Percentiles rank a stretch among this genome's conserved stretches.
Evolutionary conservation across 1,140 invertebrate genomes (phyloP).

Genomic region (Oreohelix idahoensis): DNA sequence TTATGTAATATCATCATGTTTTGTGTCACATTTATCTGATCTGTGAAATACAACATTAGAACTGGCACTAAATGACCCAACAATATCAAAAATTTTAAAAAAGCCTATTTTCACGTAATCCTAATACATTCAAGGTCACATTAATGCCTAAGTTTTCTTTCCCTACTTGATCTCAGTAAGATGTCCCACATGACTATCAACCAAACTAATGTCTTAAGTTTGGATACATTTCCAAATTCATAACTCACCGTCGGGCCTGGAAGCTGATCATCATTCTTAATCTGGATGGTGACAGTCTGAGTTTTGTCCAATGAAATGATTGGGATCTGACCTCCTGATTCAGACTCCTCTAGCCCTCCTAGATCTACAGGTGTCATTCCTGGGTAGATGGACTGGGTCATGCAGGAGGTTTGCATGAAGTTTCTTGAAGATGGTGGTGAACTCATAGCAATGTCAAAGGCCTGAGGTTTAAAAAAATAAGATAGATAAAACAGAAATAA

Average conservation of each 20-base stretch:
- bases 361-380: neutral
- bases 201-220: no score
- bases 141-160: no score
- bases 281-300: constrained; percentile 29
- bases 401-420: constrained; percentile 36
- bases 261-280: constrained; percentile 32
- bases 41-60: no score
- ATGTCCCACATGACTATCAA: no score
- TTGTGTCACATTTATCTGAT: no score
- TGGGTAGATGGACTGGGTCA: constrained; percentile 40
- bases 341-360: neutral
- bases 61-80: no score
- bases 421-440: constrained; percentile 28
- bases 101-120: no score
- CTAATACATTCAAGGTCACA: no score
- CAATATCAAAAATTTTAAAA: no score
- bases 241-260: constrained; percentile 34
- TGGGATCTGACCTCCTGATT: constrained; percentile 21
- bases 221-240: neutral
- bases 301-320: constrained; percentile 33
- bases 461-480: no score
- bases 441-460: constrained; percentile 43
- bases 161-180: no score
- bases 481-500: neutral
- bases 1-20: no score